Percentiles rank a stretch among this genome's conserved stretches.
Evolutionary conservation across 2,113 vertebrate genomes (phyloP).

Genomic region (Chitala chitala): DNA sequence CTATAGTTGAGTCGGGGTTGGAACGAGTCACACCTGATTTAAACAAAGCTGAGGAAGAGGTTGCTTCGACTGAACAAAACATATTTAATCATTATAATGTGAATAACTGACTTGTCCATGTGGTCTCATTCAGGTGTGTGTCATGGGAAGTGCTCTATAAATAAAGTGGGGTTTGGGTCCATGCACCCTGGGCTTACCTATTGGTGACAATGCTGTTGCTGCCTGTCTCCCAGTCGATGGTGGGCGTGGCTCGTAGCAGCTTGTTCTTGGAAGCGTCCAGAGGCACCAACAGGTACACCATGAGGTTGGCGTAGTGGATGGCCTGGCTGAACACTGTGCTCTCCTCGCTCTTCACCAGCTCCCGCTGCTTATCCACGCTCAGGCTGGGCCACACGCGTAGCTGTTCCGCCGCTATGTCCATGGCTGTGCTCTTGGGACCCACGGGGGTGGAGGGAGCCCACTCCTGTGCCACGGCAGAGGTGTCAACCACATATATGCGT

Average conservation of each 20-base stretch:
- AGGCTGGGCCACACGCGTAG: conserved; percentile 79
- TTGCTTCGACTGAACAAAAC: too few species aligned
- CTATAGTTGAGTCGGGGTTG: too few species aligned
- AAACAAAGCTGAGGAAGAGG: too few species aligned
- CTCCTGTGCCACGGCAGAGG: conserved; percentile 52
- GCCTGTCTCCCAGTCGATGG: conserved; percentile 92
- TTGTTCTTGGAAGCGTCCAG: conserved; percentile 93
- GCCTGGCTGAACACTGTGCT: conserved; percentile 97
- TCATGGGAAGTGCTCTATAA: too few species aligned
- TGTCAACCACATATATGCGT: neutral
- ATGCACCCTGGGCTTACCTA: conserved; percentile 39
- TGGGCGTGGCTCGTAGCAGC: conserved; percentile 72
- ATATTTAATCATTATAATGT: too few species aligned
- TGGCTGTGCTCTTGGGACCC: conserved; percentile 77
- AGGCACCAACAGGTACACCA: conserved; percentile 94
- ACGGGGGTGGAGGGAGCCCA: conserved; percentile 31
- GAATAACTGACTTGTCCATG: too few species aligned
- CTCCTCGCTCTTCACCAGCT: conserved; percentile 90
- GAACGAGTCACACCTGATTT: too few species aligned
- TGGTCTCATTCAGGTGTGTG: too few species aligned
- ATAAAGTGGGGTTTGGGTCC: neutral
- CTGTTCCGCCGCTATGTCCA: conserved; percentile 91
- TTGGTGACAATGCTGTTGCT: conserved; percentile 93
- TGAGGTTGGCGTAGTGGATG: conserved; percentile 96
- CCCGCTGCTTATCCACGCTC: conserved; percentile 80